Evolutionary conservation across 2,888 invertebrate genomes (phyloP).

Genomic region (Epinotia bilunana): DNA sequence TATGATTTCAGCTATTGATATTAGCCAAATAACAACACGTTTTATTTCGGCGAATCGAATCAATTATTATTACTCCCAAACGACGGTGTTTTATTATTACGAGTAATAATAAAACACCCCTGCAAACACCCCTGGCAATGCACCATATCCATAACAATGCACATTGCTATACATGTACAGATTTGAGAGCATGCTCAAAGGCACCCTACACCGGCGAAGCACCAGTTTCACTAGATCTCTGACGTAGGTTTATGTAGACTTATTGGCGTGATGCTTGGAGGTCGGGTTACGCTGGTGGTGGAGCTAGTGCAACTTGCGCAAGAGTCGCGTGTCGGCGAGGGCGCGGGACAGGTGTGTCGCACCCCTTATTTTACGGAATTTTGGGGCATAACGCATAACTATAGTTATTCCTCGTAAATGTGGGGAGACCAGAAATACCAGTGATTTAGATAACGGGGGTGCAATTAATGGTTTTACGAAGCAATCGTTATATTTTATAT

Average conservation of each 20-base stretch:
- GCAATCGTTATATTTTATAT: too few relatives aligned
- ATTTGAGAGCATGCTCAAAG: constrained; percentile 66
- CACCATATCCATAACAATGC: constrained; percentile 75
- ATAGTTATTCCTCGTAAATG: constrained; percentile 61
- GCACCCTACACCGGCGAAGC: constrained; percentile 57
- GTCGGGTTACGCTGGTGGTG: constrained; percentile 60
- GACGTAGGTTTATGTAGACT: constrained; percentile 37
- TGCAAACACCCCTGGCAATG: constrained; percentile 59
- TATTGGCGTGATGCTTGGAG: constrained; percentile 51
- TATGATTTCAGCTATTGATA: too few relatives aligned
- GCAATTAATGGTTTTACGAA: constrained; percentile 11
- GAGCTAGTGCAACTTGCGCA: constrained; percentile 66
- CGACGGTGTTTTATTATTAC: constrained; percentile 31
- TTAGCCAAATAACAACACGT: not conserved
- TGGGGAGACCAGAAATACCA: constrained; percentile 60
- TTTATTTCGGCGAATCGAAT: constrained; percentile 5
- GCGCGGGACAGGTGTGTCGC: constrained; percentile 79
- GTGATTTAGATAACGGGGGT: constrained; percentile 39
- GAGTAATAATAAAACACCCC: constrained; percentile 63
- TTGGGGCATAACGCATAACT: constrained; percentile 74
- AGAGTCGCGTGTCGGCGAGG: constrained; percentile 80
- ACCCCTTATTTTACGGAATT: constrained; percentile 80
- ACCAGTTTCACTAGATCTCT: constrained; percentile 59
- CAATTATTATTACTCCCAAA: constrained; percentile 25
- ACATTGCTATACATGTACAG: constrained; percentile 72